Conservation (phyloP, 2,888 invertebrate genomes). For the Abscondita cerata region DNA sequence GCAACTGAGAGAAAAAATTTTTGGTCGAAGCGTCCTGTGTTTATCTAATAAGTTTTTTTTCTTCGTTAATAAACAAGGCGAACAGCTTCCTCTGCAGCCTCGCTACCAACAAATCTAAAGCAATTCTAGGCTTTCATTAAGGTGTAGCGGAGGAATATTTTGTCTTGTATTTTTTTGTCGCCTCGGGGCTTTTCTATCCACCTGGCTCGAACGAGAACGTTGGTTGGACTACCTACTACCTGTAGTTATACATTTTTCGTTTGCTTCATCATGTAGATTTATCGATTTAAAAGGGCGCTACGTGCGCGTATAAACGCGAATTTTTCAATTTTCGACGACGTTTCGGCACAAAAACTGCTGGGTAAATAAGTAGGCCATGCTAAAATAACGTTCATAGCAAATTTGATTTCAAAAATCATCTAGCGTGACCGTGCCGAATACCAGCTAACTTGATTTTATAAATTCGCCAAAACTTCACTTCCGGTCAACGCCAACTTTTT, state of each 20-base stretch:
- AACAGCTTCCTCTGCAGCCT: slow-evolving; percentile 31
- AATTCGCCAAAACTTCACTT: too few relatives aligned
- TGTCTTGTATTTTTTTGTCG: slow-evolving; percentile 34
- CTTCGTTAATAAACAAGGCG: slow-evolving; percentile 11
- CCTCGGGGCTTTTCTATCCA: slow-evolving; percentile 33
- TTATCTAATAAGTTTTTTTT: slow-evolving; percentile 8
- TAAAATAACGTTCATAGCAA: too few relatives aligned
- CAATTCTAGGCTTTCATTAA: slow-evolving; percentile 35
- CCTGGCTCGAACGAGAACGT: slow-evolving; percentile 31
- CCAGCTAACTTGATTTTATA: too few relatives aligned
- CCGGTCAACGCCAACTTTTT: too few relatives aligned
- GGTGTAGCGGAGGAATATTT: slow-evolving; percentile 36
- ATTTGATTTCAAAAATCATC: too few relatives aligned
- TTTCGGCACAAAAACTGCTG: too few relatives aligned
- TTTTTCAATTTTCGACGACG: too few relatives aligned
- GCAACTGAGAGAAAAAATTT: neutral
- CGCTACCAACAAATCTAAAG: slow-evolving; percentile 22
- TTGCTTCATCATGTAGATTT: slow-evolving; percentile 12
- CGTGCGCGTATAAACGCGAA: too few relatives aligned
- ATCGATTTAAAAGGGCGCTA: slow-evolving; percentile 6
- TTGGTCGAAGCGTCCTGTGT: neutral
- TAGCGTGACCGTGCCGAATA: too few relatives aligned
- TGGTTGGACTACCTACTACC: slow-evolving; percentile 33
- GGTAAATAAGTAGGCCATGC: too few relatives aligned
- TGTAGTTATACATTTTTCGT: slow-evolving; percentile 21